Evolutionary conservation across 1,140 invertebrate genomes (phyloP), one percentile per base, ranked within the genome.

Genomic region (Campoletis sonorensis): DNA sequence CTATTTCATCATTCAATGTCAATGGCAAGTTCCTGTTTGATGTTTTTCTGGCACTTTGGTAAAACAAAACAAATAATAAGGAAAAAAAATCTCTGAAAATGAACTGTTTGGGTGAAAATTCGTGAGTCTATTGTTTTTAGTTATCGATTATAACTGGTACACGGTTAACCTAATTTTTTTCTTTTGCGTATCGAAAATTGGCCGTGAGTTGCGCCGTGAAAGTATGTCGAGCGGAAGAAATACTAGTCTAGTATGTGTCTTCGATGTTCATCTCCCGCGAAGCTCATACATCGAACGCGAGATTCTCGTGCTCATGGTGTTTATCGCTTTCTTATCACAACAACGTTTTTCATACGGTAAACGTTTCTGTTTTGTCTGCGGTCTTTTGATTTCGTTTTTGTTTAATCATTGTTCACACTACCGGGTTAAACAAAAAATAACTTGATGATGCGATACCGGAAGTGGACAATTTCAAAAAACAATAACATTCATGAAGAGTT

Each of bases 151-250:
- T n/a, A 21, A 18, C 54, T 11, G 68, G 26, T 15, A 1, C 76
- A 64, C 37, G 30, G 21, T 68, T n/a, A 67, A 49, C 49, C 72
- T 76, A 5, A 23, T n/a, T 79, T 27, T 70, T 10, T 67, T 23
- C 73, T 75, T 51, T 27, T 4, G 23, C 27, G 51, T 68, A 7
- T 11, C 15, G 15, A 33, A 54, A 78, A 58, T 70, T 21, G 13
- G 0, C 30, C 30, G 64, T 72, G 68, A 70, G 79, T 81, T 72
- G 73, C 10, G n/a, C 72, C 5, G 79, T 21, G 82, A 84, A 86
- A 86, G 85, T 84, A 37, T 86, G 82, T 33, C 85, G 51, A 70
- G 30, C 30, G 49, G 67, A 78, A 75, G 68, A 30, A 51, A 75
- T 58, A n/a, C 51, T 15, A 1, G 27, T 15, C 10, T 30, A 37